Conservation (phyloP, 1,140 invertebrate genomes). For the Drosophila carrolli region DNA sequence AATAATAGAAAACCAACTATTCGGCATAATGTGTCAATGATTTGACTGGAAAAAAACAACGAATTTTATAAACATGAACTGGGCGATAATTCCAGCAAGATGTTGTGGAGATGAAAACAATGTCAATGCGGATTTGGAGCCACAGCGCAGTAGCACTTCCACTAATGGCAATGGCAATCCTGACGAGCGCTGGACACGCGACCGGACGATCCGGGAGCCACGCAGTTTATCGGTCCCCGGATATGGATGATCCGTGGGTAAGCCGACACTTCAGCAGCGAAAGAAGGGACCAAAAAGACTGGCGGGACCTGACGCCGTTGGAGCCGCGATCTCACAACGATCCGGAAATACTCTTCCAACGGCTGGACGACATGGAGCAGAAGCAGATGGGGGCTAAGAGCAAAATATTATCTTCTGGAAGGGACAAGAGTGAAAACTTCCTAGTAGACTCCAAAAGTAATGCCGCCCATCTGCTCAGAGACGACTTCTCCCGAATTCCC, state of each 20-base stretch:
- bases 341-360: constrained; percentile 2
- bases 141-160: constrained; percentile 17
- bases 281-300: neutral
- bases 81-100: neutral
- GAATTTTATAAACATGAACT: constrained; percentile 1
- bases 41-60: neutral
- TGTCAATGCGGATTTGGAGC: constrained; percentile 45
- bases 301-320: neutral
- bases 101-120: constrained; percentile 44
- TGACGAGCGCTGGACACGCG: constrained; percentile 10
- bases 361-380: constrained; percentile 19
- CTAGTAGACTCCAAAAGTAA: neutral
- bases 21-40: neutral
- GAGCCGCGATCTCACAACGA: neutral
- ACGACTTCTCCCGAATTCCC: neutral
- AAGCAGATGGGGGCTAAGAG: neutral
- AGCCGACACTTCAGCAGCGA: neutral
- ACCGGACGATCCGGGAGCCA: neutral
- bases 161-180: constrained; percentile 46
- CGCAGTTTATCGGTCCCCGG: too few species aligned
- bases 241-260: neutral
- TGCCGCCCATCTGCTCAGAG: neutral
- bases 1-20: neutral
- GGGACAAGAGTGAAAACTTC: neutral
- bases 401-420: neutral